Evolutionary conservation across 2,797 vertebrate species (phyloP).

Genomic region (Pangasius macronema): DNA sequence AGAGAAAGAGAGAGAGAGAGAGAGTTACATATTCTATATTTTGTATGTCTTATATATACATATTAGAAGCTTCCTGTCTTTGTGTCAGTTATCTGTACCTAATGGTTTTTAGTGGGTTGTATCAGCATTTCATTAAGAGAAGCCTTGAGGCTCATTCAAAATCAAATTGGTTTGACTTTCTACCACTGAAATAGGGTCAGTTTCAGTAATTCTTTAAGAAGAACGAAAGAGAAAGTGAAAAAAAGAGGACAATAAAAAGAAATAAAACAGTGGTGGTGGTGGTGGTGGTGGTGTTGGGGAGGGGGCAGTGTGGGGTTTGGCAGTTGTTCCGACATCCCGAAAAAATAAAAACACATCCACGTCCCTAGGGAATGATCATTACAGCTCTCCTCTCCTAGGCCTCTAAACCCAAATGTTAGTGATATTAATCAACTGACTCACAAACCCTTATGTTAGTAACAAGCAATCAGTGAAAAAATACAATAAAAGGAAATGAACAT

Average conservation of each 20-base stretch:
- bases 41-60: neutral
- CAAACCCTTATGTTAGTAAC: slow-evolving; percentile 45
- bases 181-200: slow-evolving; percentile 59
- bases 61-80: neutral
- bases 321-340: slow-evolving; percentile 47
- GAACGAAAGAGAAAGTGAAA: slow-evolving; percentile 14
- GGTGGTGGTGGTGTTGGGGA: slow-evolving; percentile 25
- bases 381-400: slow-evolving; percentile 51
- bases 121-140: slow-evolving; percentile 59
- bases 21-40: too few relatives aligned
- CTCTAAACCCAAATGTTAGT: slow-evolving; percentile 51
- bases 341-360: slow-evolving; percentile 57
- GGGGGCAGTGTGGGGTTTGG: slow-evolving; percentile 28
- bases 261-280: neutral
- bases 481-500: slow-evolving; percentile 27
- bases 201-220: slow-evolving; percentile 52
- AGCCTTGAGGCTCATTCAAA: slow-evolving; percentile 61
- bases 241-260: neutral
- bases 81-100: slow-evolving; percentile 20
- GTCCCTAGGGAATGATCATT: slow-evolving; percentile 59
- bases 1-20: too few relatives aligned
- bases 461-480: slow-evolving; percentile 36
- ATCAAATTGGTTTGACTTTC: slow-evolving; percentile 60
- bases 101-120: slow-evolving; percentile 37
- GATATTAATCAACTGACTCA: slow-evolving; percentile 58